phyloP scores from a whole-genome alignment of 2,113 vertebrate species.

The Noctilio leporinus region DNA sequence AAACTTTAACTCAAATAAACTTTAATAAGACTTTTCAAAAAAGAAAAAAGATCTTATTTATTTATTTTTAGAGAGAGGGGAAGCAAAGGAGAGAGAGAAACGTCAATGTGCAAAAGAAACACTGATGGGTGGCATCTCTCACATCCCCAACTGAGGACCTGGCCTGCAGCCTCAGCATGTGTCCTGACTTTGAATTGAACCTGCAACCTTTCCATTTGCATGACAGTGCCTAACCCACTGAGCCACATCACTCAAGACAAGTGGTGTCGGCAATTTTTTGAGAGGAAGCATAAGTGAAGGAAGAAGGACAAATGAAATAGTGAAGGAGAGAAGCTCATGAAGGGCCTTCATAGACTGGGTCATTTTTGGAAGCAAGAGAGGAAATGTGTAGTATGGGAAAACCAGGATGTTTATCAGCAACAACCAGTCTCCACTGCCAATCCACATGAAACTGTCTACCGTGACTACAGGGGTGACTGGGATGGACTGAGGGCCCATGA shows the following conservation, averaged over 20 bases:
- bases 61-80: background rate
- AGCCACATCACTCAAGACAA: too few relatives aligned
- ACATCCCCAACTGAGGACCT: too few relatives aligned
- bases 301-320: background rate
- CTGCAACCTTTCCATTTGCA: too few relatives aligned
- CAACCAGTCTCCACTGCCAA: background rate
- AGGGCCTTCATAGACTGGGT: background rate
- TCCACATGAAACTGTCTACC: background rate
- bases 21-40: too few relatives aligned
- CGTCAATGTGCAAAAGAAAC: background rate
- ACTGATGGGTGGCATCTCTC: too few relatives aligned
- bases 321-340: background rate
- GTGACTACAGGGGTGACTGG: background rate
- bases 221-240: too few relatives aligned
- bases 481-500: rapidly evolving
- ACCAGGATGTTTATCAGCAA: background rate
- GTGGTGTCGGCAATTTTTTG: background rate
- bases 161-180: too few relatives aligned
- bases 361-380: background rate
- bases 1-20: too few relatives aligned
- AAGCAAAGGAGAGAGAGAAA: background rate
- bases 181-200: too few relatives aligned
- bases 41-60: too few relatives aligned
- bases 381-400: rapidly evolving
- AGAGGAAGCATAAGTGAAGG: background rate